Percentiles rank a stretch among this genome's conserved stretches.
These are phyloP conservation scores for Drosophila mercatorum DNA, from an alignment of 2,888 invertebrate genomes.

Conservation along the genomic window DNA sequence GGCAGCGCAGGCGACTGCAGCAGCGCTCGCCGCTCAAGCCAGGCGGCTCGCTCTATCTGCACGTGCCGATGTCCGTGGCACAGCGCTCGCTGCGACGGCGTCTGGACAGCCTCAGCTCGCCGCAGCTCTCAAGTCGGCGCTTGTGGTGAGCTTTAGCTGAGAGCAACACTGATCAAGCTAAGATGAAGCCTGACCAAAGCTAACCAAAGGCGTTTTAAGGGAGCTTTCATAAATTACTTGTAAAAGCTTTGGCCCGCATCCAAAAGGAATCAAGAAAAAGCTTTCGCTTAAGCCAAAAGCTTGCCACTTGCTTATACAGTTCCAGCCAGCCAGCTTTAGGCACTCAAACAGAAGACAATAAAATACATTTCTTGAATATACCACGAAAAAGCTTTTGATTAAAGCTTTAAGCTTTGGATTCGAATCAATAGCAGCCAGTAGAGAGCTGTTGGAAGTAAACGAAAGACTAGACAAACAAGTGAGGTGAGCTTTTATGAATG, in stretches of 20 bases:
- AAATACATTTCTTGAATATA: neutral
- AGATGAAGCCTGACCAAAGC: neutral
- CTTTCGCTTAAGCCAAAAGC: neutral
- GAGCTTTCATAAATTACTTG: neutral
- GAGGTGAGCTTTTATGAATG: too few relatives aligned
- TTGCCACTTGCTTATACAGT: neutral
- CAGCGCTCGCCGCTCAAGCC: neutral
- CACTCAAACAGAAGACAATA: neutral
- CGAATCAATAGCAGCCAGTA: neutral
- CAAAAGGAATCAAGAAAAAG: neutral
- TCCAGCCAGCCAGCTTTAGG: neutral
- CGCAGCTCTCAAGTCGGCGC: slow-evolving; percentile 13
- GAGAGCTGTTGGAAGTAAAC: too few relatives aligned
- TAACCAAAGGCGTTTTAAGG: neutral
- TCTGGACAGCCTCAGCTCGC: slow-evolving; percentile 1
- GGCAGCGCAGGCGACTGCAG: neutral
- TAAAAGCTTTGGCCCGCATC: neutral
- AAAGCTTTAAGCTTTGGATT: neutral
- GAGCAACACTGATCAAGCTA: neutral
- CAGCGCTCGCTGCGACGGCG: slow-evolving; percentile 39
- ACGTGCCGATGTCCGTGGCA: slow-evolving; percentile 42
- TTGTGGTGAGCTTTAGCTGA: neutral
- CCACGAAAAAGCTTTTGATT: neutral
- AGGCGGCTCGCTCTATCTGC: slow-evolving; percentile 14
- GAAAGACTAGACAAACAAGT: too few relatives aligned